Conservation (phyloP, 2,888 invertebrate genomes). For the Melinaea marsaeus region DNA sequence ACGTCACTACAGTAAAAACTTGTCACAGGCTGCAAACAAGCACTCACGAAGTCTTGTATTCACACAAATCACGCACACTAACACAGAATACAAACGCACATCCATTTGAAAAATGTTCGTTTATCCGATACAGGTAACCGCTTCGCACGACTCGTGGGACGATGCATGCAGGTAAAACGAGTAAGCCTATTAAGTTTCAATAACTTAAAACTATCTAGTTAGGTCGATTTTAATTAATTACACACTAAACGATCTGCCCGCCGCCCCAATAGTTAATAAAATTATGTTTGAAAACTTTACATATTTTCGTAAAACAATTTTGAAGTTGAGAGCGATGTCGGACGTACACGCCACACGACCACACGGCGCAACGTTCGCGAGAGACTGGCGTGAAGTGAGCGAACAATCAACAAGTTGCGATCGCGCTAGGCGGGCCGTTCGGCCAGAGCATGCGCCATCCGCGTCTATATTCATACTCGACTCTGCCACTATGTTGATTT, state of each 20-base stretch:
- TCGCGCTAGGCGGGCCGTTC: constrained; percentile 61
- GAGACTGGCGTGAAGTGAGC: constrained; percentile 70
- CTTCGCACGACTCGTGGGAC: constrained; percentile 68
- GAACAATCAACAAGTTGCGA: constrained; percentile 75
- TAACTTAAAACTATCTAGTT: constrained; percentile 68
- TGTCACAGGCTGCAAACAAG: constrained; percentile 60
- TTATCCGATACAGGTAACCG: constrained; percentile 74
- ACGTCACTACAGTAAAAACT: constrained; percentile 69
- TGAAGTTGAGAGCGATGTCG: constrained; percentile 65
- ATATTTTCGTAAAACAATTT: constrained; percentile 73
- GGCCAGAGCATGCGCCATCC: constrained; percentile 66
- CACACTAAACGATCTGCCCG: constrained; percentile 51
- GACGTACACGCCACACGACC: constrained; percentile 60
- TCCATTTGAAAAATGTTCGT: constrained; percentile 77
- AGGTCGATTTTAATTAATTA: constrained; percentile 52
- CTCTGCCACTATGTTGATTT: constrained; percentile 55
- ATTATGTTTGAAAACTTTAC: constrained; percentile 69
- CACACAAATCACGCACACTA: constrained; percentile 73
- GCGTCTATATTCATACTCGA: constrained; percentile 63
- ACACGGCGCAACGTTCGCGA: constrained; percentile 69
- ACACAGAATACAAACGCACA: constrained; percentile 72
- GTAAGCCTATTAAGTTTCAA: constrained; percentile 72
- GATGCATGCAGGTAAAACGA: constrained; percentile 74
- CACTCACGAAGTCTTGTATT: constrained; percentile 63
- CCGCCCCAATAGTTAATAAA: constrained; percentile 55